A percentile compares a stretch with the other conserved stretches of the same genome.
Conservation (phyloP, 2,888 invertebrate species). For the Dermolepida albohirtum region DNA sequence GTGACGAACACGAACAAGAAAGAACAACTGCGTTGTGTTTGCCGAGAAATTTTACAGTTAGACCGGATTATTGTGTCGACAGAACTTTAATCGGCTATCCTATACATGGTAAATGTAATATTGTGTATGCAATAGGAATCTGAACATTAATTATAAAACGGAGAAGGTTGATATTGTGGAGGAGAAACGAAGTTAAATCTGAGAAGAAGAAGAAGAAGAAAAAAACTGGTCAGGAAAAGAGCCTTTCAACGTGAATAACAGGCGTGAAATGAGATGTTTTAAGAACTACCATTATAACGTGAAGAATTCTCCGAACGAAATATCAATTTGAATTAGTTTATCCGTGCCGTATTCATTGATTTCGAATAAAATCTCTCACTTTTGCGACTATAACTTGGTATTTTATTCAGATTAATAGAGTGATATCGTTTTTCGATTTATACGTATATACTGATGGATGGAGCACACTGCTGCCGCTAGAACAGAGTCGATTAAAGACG, state of each 20-base stretch:
- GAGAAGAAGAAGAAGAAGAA: conserved; percentile 46
- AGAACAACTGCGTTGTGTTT: conserved; percentile 9
- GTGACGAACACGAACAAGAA: conserved; percentile 6
- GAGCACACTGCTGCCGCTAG: too few relatives aligned
- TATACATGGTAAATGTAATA: conserved; percentile 34
- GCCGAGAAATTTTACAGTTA: conserved; percentile 28
- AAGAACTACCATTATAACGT: conserved; percentile 49
- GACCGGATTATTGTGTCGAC: conserved; percentile 19
- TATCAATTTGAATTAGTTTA: conserved; percentile 48
- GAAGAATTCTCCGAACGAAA: conserved; percentile 47
- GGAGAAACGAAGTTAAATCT: not conserved
- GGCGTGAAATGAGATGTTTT: conserved; percentile 62
- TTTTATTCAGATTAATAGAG: too few relatives aligned
- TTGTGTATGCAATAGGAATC: conserved; percentile 32
- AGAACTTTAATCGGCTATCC: conserved; percentile 23
- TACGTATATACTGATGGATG: too few relatives aligned
- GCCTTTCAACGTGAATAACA: conserved; percentile 59
- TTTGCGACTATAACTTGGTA: too few relatives aligned
- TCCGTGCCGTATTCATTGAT: conserved; percentile 45
- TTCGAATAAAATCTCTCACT: conserved; percentile 44
- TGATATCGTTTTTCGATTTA: too few relatives aligned
- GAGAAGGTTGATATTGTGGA: conserved; percentile 11
- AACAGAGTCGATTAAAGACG: too few relatives aligned
- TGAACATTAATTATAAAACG: conserved; percentile 46
- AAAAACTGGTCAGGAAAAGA: conserved; percentile 51